Conservation (phyloP, 2,888 invertebrate genomes). For the Nowickia ferox region DNA sequence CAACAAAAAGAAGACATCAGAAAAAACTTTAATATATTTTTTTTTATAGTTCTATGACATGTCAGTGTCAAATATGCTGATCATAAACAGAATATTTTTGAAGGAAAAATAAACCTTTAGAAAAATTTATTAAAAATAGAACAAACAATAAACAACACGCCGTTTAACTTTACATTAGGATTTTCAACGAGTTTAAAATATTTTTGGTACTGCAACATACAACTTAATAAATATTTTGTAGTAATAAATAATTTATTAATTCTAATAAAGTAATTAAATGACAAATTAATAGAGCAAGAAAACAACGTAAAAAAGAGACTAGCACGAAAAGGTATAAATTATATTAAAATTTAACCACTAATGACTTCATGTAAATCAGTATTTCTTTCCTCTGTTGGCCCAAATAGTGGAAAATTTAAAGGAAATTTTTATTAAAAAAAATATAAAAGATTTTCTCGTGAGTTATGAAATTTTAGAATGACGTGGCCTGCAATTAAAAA, state of each 20-base stretch:
- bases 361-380: slow-evolving; percentile 42
- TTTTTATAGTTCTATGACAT: slow-evolving; percentile 26
- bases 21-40: slow-evolving; percentile 18
- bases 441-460: neutral
- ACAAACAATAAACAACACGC: neutral
- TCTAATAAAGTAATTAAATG: slow-evolving; percentile 47
- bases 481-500: slow-evolving; percentile 52
- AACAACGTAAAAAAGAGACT: neutral
- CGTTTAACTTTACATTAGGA: neutral
- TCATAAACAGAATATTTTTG: neutral
- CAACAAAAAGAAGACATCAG: slow-evolving; percentile 47
- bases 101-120: neutral
- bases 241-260: slow-evolving; percentile 16
- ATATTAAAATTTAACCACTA: slow-evolving; percentile 10
- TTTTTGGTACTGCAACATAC: neutral
- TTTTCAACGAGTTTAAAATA: neutral
- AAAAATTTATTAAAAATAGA: neutral
- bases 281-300: neutral
- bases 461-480: slow-evolving; percentile 4
- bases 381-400: neutral
- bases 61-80: slow-evolving; percentile 8
- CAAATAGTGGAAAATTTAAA: slow-evolving; percentile 14
- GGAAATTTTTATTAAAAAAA: neutral
- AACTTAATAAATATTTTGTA: neutral
- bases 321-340: neutral